Evolutionary conservation across 2,113 vertebrate species (phyloP), one percentile per base, ranked within the genome.

Genomic region (Epinephelus moara): DNA sequence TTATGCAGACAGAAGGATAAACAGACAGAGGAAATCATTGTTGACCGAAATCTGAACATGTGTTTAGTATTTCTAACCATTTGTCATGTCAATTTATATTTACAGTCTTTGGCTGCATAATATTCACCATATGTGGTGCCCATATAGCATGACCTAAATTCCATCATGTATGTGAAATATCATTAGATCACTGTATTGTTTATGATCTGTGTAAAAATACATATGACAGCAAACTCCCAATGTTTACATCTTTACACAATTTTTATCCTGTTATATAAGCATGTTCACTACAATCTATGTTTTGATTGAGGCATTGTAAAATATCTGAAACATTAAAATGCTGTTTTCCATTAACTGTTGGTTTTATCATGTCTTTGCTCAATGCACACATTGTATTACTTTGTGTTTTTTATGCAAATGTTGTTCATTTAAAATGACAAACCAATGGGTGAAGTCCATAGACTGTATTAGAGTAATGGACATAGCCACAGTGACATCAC

Each of bases 41-140:
- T 57, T 74, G 79, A 80, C 71, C 62, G 49, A 77, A 82, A 83
- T 78, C 68, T 40, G 52, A 87, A 73, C 71, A 77, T 70, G 81
- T 90, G 78, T 77, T 82, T 47, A 42, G 69, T 8, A 60, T 89
- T 82, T 70, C 55, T 53, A 70, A 47, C 27, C 75, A 81, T 80
- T 75, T 70, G 55, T 61, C 49, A 75, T 40, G 50, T 78, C 56
- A 19, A 12, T 74, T 73, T 47, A 25, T 61, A 56, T 66, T 72
- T 61, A 59, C 72, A 50, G 23, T n/a, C 50, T 79, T 59, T 42
- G 14, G 37, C 27, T 70, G 76, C 42, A 80, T 79, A 79, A 84
- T 66, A 56, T 67, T 4, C 2, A 9, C 19, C 69, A 62, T 33
- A 66, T 83, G 50, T 42, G 56, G 4, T 17, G 4, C 7, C 4